Conservation (phyloP, 2,113 vertebrate species). For the Perccottus glenii region DNA sequence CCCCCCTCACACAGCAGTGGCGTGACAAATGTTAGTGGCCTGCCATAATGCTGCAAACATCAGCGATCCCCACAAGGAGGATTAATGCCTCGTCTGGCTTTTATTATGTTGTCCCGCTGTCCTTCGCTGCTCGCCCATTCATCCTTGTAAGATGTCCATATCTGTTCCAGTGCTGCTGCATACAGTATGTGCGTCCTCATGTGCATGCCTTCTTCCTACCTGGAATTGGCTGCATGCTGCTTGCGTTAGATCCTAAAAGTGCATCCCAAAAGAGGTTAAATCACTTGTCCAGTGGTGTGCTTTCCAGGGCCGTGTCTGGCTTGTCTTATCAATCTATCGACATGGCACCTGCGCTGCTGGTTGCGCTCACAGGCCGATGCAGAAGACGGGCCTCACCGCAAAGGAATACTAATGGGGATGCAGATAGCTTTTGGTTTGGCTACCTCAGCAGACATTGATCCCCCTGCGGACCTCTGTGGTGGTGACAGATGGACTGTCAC, state of each 20-base stretch:
- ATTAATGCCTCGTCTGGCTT: slow-evolving; percentile 72
- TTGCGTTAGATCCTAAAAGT: slow-evolving; percentile 30
- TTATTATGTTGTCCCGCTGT: slow-evolving; percentile 70
- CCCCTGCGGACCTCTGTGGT: slow-evolving; percentile 66
- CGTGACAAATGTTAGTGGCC: slow-evolving; percentile 58
- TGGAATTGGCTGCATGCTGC: slow-evolving; percentile 15
- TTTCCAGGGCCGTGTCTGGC: slow-evolving; percentile 61
- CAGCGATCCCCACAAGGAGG: slow-evolving; percentile 68
- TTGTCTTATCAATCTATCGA: slow-evolving; percentile 83
- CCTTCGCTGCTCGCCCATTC: slow-evolving; percentile 58
- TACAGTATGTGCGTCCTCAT: background rate
- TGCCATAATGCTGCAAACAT: slow-evolving; percentile 73
- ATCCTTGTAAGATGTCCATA: slow-evolving; percentile 69
- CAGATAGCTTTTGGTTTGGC: slow-evolving; percentile 77
- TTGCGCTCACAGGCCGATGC: slow-evolving; percentile 51
- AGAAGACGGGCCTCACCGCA: slow-evolving; percentile 36
- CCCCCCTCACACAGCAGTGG: background rate
- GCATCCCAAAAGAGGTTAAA: slow-evolving; percentile 55
- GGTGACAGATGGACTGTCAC: slow-evolving; percentile 78
- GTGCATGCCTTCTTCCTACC: slow-evolving; percentile 19
- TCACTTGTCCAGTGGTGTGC: slow-evolving; percentile 46
- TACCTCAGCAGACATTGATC: slow-evolving; percentile 82
- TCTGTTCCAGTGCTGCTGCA: slow-evolving; percentile 38
- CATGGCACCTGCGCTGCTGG: slow-evolving; percentile 59
- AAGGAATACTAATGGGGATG: slow-evolving; percentile 81